phyloP scores from a whole-genome alignment of 2,113 vertebrate genomes.

The Pteropus alecto region DNA sequence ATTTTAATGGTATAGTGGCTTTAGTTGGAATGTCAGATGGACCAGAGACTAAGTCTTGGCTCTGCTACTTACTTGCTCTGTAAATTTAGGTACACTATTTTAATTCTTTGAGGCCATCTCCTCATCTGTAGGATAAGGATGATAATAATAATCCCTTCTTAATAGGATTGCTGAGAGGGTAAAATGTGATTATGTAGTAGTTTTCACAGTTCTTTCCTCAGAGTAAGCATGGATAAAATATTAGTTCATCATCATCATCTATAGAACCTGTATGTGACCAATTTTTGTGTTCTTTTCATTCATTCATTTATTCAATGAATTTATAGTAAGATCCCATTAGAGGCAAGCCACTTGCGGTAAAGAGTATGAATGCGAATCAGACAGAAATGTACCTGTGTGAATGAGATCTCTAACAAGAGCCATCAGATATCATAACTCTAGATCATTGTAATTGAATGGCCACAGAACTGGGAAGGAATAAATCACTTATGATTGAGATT shows the following conservation, averaged over 20 bases:
- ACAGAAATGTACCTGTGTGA: background rate
- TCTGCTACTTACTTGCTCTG: background rate
- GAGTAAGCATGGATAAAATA: background rate
- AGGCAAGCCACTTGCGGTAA: background rate
- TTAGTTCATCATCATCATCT: background rate
- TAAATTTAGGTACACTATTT: background rate
- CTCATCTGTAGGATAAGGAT: background rate
- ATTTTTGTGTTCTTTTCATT: background rate
- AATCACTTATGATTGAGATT: background rate
- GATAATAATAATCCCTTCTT: conserved; percentile 4
- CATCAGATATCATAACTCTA: background rate
- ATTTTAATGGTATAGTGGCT: background rate
- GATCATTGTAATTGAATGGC: background rate
- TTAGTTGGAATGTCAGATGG: background rate
- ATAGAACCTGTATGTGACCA: background rate
- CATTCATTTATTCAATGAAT: background rate
- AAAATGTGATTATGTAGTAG: background rate
- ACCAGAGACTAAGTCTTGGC: background rate
- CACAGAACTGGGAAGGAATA: background rate
- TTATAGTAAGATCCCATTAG: background rate
- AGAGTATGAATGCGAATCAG: background rate
- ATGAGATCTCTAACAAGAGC: background rate
- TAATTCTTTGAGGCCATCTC: conserved; percentile 1
- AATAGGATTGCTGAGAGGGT: background rate
- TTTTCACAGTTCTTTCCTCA: background rate